These are phyloP conservation scores for Melanargia galathea DNA, from an alignment of 2,888 invertebrate species.

Conservation along the genomic window DNA sequence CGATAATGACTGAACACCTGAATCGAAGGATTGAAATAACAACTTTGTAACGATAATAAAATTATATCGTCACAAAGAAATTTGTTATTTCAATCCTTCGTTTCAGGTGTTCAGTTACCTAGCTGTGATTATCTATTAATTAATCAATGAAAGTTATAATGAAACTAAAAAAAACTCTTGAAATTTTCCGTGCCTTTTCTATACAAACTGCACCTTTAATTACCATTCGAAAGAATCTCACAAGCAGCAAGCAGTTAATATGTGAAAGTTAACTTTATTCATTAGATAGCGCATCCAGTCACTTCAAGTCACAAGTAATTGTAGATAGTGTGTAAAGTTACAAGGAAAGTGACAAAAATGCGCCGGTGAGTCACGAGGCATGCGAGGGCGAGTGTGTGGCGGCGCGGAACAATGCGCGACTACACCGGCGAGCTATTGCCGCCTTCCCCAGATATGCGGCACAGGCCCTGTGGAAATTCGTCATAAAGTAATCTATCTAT, in stretches of 20 bases:
- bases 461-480: conserved; percentile 43
- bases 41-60: too few relatives aligned
- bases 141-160: too few relatives aligned
- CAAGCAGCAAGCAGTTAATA: neutral
- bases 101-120: too few relatives aligned
- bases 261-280: neutral
- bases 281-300: neutral
- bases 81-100: too few relatives aligned
- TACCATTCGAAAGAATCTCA: neutral
- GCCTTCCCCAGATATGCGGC: conserved; percentile 64
- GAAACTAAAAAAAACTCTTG: too few relatives aligned
- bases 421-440: conserved; percentile 72
- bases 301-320: conserved; percentile 4
- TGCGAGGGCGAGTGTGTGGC: conserved; percentile 30
- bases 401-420: conserved; percentile 69
- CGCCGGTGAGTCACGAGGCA: conserved; percentile 5
- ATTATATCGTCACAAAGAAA: too few relatives aligned
- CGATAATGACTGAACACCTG: too few relatives aligned
- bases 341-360: conserved; percentile 17
- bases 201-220: neutral
- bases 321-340: neutral
- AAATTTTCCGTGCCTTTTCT: too few relatives aligned
- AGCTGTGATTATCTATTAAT: too few relatives aligned
- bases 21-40: too few relatives aligned
- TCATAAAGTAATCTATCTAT: too few relatives aligned